Base-by-base conservation (phyloP, 2,797 vertebrate species). In the Odontamblyopus rebecca region DNA sequence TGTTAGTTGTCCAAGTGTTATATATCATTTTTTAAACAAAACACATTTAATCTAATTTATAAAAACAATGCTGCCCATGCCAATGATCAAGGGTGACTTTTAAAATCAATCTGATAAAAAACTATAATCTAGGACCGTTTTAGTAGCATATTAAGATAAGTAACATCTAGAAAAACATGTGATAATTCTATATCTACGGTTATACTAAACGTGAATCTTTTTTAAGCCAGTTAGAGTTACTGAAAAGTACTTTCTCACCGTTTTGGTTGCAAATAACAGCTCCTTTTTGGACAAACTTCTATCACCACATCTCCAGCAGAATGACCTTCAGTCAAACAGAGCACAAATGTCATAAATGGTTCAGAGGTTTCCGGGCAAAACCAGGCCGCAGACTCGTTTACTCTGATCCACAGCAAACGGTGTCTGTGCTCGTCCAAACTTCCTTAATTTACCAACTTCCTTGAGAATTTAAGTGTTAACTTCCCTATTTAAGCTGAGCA, bases 381-480 rank as follows among this genome's bases (percentile, higher is more conserved):
- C 57, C 62, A 70, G 29, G 5, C 54, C 15, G 59, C 61, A 67
- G 50, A 63, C 4, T 41, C 23, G 26, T 51, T 48, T 27, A 27
- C 30, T 38, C 71, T 62, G 48, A 41, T 44, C 16, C 54, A 48
- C 63, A 63, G 48, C 16, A 53, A 13, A 59, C 41, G 48, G 16
- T 54, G 81, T 77, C 67, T 63, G 69, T 61, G 6, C 68, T 69
- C 5, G 7, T 70, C 64, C 9, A 79, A 69, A 79, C 94, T 95
- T 95, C 94, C 94, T 95, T 90, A 90, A 94, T 94, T 94, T 86
- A 88, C 77, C 76, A 53, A 94, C 93, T 95, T 94, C 93, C 93
- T 94, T 89, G 73, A 88, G 74, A 84, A 84, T 89, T 89, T 90
- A 77, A 86, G 73, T 27, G 71, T 81, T 74, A 44, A 93, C 92